phyloP scores from a whole-genome alignment of 2,888 invertebrate genomes.

The Aspidapion aeneum region DNA sequence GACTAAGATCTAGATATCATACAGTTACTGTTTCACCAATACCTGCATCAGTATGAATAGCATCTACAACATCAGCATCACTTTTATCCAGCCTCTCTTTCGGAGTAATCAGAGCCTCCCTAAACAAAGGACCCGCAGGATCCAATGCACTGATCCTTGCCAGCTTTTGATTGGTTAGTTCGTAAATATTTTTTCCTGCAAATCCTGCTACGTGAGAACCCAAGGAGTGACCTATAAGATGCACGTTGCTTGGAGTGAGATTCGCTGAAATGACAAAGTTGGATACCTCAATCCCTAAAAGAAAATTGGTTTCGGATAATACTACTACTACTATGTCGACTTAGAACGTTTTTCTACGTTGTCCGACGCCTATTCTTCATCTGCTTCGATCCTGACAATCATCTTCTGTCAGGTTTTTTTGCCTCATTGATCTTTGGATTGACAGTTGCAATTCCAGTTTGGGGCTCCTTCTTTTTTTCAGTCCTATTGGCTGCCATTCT shows the following conservation, averaged over 20 bases:
- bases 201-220: slow-evolving; percentile 41
- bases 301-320: too few relatives aligned
- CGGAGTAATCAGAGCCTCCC: slow-evolving; percentile 36
- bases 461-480: too few relatives aligned
- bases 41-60: slow-evolving; percentile 58
- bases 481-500: too few relatives aligned
- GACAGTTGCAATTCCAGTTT: too few relatives aligned
- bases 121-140: slow-evolving; percentile 51
- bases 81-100: slow-evolving; percentile 52
- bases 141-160: slow-evolving; percentile 52
- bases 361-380: too few relatives aligned
- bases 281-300: slow-evolving; percentile 32
- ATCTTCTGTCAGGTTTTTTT: too few relatives aligned
- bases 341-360: too few relatives aligned
- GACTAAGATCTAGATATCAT: too few relatives aligned
- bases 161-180: slow-evolving; percentile 33
- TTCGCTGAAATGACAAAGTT: slow-evolving; percentile 31
- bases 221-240: slow-evolving; percentile 42
- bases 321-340: too few relatives aligned
- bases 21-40: too few relatives aligned
- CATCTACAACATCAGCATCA: slow-evolving; percentile 58
- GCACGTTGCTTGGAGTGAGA: slow-evolving; percentile 29
- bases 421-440: too few relatives aligned
- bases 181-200: slow-evolving; percentile 34
- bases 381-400: too few relatives aligned